Evolutionary conservation across 2,113 vertebrate species (phyloP).

Genomic region (Chaenogobius annularis): DNA sequence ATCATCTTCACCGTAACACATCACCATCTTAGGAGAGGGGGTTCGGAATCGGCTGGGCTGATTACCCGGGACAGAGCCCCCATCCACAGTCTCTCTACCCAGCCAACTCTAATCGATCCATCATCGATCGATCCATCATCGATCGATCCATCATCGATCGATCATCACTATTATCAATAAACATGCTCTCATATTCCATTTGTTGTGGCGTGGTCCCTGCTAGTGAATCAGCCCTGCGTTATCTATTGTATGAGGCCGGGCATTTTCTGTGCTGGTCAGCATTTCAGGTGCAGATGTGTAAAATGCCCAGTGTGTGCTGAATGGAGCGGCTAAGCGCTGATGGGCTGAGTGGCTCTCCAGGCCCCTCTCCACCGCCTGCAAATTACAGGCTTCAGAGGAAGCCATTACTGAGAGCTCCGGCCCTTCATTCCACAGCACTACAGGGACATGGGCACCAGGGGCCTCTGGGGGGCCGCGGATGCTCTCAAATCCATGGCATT

Average conservation of each 20-base stretch:
- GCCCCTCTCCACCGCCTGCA: not conserved
- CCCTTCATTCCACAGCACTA: not conserved
- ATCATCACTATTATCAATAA: no score
- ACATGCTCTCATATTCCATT: no score
- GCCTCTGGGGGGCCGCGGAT: not conserved
- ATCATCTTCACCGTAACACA: no score
- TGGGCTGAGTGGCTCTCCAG: constrained; percentile 3
- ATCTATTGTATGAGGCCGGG: not conserved
- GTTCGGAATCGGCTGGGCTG: no score
- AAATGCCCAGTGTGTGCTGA: not conserved
- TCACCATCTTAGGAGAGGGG: no score
- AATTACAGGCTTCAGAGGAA: not conserved
- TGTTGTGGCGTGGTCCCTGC: no score
- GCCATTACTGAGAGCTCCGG: constrained; percentile 1
- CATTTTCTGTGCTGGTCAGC: not conserved
- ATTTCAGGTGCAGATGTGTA: not conserved
- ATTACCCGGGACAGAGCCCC: no score
- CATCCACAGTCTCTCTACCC: no score
- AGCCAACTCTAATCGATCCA: no score
- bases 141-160: no score
- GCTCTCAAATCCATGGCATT: not conserved
- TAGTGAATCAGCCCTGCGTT: not conserved
- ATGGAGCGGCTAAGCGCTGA: not conserved
- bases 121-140: no score
- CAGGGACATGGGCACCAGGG: not conserved